A percentile compares a stretch with the other conserved stretches of the same genome.
phyloP scores from a whole-genome alignment of 2,113 vertebrate genomes.

The Gila orcuttii region DNA sequence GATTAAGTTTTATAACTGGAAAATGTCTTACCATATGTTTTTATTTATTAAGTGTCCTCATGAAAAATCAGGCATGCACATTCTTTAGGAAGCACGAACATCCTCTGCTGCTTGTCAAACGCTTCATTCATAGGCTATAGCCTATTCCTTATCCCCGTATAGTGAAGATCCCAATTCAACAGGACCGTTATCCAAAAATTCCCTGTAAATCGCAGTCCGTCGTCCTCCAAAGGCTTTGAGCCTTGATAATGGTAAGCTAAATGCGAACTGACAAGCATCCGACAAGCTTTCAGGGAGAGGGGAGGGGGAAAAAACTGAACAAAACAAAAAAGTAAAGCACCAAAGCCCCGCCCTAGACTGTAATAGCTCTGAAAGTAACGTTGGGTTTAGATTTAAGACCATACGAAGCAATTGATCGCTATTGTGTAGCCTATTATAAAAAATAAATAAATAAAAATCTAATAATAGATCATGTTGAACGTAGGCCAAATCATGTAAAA shows the following conservation, averaged over 20 bases:
- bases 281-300: slow-evolving; percentile 47
- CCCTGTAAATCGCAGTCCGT: slow-evolving; percentile 38
- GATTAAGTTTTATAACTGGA: neutral
- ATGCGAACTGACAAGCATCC: slow-evolving; percentile 53
- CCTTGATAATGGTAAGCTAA: slow-evolving; percentile 48
- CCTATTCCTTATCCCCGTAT: slow-evolving; percentile 27
- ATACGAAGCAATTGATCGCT: slow-evolving; percentile 18
- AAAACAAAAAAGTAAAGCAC: slow-evolving; percentile 54
- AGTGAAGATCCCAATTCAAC: slow-evolving; percentile 30
- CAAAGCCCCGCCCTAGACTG: slow-evolving; percentile 56
- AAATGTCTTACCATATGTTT: slow-evolving; percentile 23
- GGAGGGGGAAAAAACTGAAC: slow-evolving; percentile 27
- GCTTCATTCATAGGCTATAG: neutral
- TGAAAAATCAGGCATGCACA: slow-evolving; percentile 42
- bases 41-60: slow-evolving; percentile 9
- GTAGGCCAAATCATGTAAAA: neutral
- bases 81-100: slow-evolving; percentile 42
- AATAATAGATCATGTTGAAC: neutral
- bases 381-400: slow-evolving; percentile 32
- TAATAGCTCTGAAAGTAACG: slow-evolving; percentile 39
- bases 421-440: neutral
- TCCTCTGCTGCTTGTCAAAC: slow-evolving; percentile 4
- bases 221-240: slow-evolving; percentile 43
- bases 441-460: neutral
- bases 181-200: slow-evolving; percentile 37